phyloP scores from a whole-genome alignment of 2,888 invertebrate species.

The Idaea dimidiata region DNA sequence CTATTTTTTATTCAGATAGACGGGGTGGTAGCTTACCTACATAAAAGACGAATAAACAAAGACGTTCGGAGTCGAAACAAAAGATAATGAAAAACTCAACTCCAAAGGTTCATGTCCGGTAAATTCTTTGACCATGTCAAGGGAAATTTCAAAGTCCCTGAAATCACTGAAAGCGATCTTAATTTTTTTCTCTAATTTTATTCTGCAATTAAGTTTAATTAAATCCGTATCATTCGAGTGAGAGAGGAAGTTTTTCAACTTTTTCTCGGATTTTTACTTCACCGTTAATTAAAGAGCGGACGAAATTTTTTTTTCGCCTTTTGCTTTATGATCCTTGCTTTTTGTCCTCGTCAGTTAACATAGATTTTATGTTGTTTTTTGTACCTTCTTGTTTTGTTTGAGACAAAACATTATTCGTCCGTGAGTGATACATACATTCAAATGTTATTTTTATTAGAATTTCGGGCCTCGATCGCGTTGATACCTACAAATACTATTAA shows the following conservation, averaged over 20 bases:
- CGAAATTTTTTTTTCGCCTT: conserved; percentile 26
- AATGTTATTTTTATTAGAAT: no score
- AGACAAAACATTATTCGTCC: no score
- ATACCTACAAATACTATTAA: no score
- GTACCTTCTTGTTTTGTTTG: neutral
- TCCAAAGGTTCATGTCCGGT: no score
- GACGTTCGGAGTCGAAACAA: no score
- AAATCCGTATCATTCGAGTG: conserved; percentile 49
- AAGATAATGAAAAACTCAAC: no score
- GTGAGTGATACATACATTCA: no score
- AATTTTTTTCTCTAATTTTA: conserved; percentile 40
- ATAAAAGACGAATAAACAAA: no score
- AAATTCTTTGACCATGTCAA: no score
- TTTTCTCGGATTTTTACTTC: conserved; percentile 33
- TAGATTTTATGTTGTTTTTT: neutral
- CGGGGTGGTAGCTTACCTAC: no score
- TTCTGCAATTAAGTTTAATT: conserved; percentile 48
- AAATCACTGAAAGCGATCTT: conserved; percentile 19
- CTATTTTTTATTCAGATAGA: no score
- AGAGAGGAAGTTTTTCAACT: conserved; percentile 34
- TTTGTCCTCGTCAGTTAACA: neutral
- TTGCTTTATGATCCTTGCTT: neutral
- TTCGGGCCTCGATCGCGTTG: no score
- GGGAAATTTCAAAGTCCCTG: conserved; percentile 16
- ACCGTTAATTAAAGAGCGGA: conserved; percentile 45